These are phyloP conservation scores for Thamnophis sirtalis DNA, from an alignment of 2,113 vertebrate species.

Conservation along the genomic window DNA sequence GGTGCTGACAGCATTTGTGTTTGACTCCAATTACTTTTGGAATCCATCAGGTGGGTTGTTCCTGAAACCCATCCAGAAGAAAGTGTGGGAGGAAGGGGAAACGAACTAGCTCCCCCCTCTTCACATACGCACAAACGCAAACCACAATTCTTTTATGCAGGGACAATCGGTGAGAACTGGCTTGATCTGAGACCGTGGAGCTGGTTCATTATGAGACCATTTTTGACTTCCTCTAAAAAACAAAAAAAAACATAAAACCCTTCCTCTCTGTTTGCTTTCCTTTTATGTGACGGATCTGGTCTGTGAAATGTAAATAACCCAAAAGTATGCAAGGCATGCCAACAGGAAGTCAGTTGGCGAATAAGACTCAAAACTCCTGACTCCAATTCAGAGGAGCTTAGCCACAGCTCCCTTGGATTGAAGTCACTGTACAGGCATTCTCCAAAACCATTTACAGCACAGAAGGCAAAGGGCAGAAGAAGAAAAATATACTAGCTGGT, in stretches of 20 bases:
- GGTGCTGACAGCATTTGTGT: fast-evolving
- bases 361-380: not conserved
- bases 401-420: too few species aligned
- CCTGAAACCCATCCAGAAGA: slow-evolving; percentile 21
- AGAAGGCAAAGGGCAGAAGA: not conserved
- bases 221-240: not conserved
- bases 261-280: not conserved
- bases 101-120: not conserved
- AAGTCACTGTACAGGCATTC: not conserved
- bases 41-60: slow-evolving; percentile 24
- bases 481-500: too few species aligned
- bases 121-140: not conserved
- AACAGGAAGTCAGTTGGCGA: slow-evolving; percentile 41
- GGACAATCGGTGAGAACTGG: slow-evolving; percentile 20
- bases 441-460: not conserved
- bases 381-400: not conserved
- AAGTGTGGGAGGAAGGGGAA: not conserved
- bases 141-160: slow-evolving; percentile 26
- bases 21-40: not conserved
- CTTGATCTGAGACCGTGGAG: slow-evolving; percentile 34
- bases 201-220: slow-evolving; percentile 27
- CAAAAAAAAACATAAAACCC: not conserved
- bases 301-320: slow-evolving; percentile 48
- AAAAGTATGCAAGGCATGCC: slow-evolving; percentile 30
- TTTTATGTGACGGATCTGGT: slow-evolving; percentile 44